These are phyloP conservation scores for Gila robusta DNA, from an alignment of 2,797 vertebrate species.

Conservation along the genomic window DNA sequence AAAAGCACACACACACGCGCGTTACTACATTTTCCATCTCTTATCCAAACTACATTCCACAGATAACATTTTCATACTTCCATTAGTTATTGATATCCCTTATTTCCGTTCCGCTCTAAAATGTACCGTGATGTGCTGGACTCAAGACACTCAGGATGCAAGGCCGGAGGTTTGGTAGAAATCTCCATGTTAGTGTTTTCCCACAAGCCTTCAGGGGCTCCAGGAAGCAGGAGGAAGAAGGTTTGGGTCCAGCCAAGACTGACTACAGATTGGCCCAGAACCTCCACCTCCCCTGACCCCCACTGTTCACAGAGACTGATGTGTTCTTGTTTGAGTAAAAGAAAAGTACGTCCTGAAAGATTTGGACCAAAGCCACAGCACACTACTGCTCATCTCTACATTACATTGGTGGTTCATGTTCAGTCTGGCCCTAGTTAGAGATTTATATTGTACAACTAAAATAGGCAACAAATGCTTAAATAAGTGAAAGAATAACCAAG, in stretches of 20 bases:
- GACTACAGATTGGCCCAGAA: slow-evolving; percentile 28
- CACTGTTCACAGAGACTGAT: slow-evolving; percentile 6
- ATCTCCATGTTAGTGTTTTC: slow-evolving; percentile 43
- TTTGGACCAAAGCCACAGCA: not conserved
- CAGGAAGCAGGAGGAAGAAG: slow-evolving; percentile 28
- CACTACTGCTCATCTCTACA: not conserved
- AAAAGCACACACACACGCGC: slow-evolving; percentile 21
- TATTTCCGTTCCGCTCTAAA: slow-evolving; percentile 9
- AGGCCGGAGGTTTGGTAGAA: slow-evolving; percentile 17
- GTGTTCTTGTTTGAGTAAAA: slow-evolving; percentile 4
- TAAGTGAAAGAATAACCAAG: not conserved
- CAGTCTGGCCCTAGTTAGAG: not conserved
- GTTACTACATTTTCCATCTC: not conserved
- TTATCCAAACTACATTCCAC: slow-evolving; percentile 10
- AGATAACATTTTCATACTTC: not conserved
- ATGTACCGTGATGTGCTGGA: slow-evolving; percentile 2
- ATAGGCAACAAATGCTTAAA: not conserved
- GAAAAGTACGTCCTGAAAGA: not conserved
- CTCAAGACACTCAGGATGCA: not conserved
- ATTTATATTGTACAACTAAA: not conserved
- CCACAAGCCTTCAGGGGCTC: slow-evolving; percentile 26
- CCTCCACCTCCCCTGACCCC: not conserved
- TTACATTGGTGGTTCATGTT: not conserved
- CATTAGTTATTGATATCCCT: slow-evolving; percentile 25
- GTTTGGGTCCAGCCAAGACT: slow-evolving; percentile 24